phyloP scores from a whole-genome alignment of 2,888 invertebrate genomes.

The Pristionchus entomophagus region DNA sequence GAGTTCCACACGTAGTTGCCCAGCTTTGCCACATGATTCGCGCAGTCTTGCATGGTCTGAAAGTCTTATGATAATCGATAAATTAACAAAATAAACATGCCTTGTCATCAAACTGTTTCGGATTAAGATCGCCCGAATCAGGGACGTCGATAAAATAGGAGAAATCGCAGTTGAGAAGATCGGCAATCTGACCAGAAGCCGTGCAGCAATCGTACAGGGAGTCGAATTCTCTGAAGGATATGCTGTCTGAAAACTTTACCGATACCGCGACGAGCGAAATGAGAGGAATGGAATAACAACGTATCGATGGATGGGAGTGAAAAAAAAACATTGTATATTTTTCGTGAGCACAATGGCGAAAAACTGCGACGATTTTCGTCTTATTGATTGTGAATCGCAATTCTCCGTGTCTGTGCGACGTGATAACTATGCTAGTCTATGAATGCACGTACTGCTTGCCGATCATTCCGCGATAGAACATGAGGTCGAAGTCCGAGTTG shows the following conservation, averaged over 20 bases:
- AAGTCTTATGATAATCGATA: no score
- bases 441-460: conserved; percentile 56
- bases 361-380: no score
- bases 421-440: no score
- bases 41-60: conserved; percentile 52
- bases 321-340: no score
- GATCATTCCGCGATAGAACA: conserved; percentile 66
- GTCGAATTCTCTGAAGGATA: conserved; percentile 62
- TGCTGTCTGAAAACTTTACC: background rate
- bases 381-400: no score
- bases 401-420: no score
- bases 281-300: background rate
- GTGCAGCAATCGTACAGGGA: conserved; percentile 59
- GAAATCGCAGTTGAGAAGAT: conserved; percentile 61
- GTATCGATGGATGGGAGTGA: no score
- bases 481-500: conserved; percentile 64
- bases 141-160: conserved; percentile 63
- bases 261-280: background rate
- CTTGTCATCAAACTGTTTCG: no score
- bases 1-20: conserved; percentile 56
- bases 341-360: no score
- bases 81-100: no score
- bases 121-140: no score
- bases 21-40: conserved; percentile 56
- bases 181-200: conserved; percentile 49